Base-by-base conservation (phyloP, 2,888 invertebrate genomes). In the Hyppa rectilinea region DNA sequence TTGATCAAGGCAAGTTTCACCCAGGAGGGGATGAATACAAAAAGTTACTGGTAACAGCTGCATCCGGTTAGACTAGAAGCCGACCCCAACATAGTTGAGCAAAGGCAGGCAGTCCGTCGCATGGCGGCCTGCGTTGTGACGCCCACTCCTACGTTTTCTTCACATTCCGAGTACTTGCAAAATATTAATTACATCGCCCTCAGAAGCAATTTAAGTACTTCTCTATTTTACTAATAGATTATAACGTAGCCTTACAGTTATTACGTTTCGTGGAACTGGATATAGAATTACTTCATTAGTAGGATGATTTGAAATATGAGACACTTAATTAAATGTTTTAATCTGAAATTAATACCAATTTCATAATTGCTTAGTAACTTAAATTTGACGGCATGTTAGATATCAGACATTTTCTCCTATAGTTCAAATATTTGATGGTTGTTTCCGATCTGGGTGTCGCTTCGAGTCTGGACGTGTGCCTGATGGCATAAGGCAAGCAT, bases 171-270 rank as follows among this genome's bases (percentile, higher is more conserved):
- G 14, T 34, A n/a, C 49, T 29, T n/a, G 20, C 2, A 38, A 31
- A 5, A 71, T 38, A 20, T 65, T 68, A 74, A 76, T 79, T 76
- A 74, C 34, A 52, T 20, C 3, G 1, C 23, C 29, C 38, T n/a
- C 31, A 4, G 23, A 45, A 75, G 34, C 56, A 63, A 62, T 31
- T 36, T 2, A 53, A 71, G 17, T 4, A 26, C 31, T 29, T 52
- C 36, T 50, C 10, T 31, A 72, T 50, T 26, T 38, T 56, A 49
- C 29, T 43, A 56, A 34, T 73, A 58, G 26, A 38, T 50, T 49
- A 58, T 43, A 49, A 52, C 10, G 10, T 45, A 31, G 31, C 17
- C 50, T 17, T 45, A 52, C 29, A 50, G 47, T 80, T 63, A 70
- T 67, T 36, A 31, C 38, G 20, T 78, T 71, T 71, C 56, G 14